Percentiles rank a stretch among this genome's conserved stretches.
phyloP scores from a whole-genome alignment of 2,797 vertebrate genomes.

The Cirrhinus mrigala region DNA sequence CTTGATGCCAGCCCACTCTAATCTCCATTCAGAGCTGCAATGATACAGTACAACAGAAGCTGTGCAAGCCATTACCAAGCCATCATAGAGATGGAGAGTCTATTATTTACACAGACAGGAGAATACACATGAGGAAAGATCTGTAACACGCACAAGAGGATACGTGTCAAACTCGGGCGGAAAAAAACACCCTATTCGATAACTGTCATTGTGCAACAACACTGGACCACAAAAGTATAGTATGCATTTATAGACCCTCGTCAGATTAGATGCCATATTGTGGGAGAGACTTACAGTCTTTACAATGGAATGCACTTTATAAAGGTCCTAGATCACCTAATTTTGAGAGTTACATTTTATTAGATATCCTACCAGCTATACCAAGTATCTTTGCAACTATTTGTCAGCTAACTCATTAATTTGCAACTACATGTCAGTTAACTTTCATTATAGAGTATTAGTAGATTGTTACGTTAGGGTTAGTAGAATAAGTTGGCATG shows the following conservation, averaged over 20 bases:
- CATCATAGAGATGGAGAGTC: constrained; percentile 51
- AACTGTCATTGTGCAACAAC: constrained; percentile 24
- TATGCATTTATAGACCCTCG: not conserved
- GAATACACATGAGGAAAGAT: constrained; percentile 43
- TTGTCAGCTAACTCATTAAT: not conserved
- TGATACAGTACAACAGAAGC: constrained; percentile 50
- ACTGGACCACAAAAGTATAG: not conserved
- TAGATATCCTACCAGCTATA: not conserved
- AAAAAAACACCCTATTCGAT: constrained; percentile 18
- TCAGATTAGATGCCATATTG: not conserved
- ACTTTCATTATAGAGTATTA: not conserved
- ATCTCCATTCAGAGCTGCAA: constrained; percentile 54
- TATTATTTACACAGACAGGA: constrained; percentile 46
- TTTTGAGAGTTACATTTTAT: not conserved
- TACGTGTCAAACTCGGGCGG: constrained; percentile 15
- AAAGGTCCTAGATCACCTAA: not conserved
- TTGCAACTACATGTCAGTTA: not conserved
- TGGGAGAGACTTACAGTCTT: not conserved
- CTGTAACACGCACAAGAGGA: constrained; percentile 20
- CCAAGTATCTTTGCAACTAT: not conserved
- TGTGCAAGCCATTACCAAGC: constrained; percentile 48
- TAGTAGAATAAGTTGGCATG: not conserved
- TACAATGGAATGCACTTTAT: not conserved
- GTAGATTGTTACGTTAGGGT: not conserved
- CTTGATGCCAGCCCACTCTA: constrained; percentile 46